Evolutionary conservation across 2,888 invertebrate genomes (phyloP), one percentile per base, ranked within the genome.

Genomic region (Cataglyphis altisquamis): DNA sequence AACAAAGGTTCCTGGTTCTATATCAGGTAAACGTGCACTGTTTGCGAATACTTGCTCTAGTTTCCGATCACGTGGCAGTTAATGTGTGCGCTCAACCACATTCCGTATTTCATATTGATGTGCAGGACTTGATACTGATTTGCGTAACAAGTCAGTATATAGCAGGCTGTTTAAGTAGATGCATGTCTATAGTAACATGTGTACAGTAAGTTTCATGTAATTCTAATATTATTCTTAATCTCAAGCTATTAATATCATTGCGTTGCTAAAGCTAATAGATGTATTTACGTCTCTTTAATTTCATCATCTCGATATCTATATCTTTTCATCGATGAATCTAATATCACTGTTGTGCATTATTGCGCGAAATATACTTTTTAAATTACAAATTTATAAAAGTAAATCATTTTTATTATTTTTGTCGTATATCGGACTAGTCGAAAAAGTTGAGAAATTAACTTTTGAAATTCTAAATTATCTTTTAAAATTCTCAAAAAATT

Each of bases 1-100:
- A 85, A 88, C 83, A 88, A 88, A 86, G 85, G 89, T 82, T 77
- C 45, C 75, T 29, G 72, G 83, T 77, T 88, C 87, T 87, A 83
- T 85, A 87, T 88, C 86, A 75, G 66, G 73, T 83, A 67, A 63
- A 78, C 85, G 89, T 86, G 88, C 85, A 80, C 82, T 83, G 90
- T 87, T 89, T 91, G 86, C 90, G 86, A 91, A 88, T 83, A 87
- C 86, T 84, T 86, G 87, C 84, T 91, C 87, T 85, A 86, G 86
- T 89, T 88, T 87, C 91, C 67, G 86, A 89, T 90, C 91, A 91
- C 91, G 90, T 89, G 88, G 87, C 75, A 77, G 88, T 86, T 87
- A 88, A 89, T 91, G 88, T 88, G 90, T 90, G 86, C 91, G 78
- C 90, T 60, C 78, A 87, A 89, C 85, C 89, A 85, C 90, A 89